Conservation (phyloP, 2,888 invertebrate species). For the Cecidostiba fungosa region DNA sequence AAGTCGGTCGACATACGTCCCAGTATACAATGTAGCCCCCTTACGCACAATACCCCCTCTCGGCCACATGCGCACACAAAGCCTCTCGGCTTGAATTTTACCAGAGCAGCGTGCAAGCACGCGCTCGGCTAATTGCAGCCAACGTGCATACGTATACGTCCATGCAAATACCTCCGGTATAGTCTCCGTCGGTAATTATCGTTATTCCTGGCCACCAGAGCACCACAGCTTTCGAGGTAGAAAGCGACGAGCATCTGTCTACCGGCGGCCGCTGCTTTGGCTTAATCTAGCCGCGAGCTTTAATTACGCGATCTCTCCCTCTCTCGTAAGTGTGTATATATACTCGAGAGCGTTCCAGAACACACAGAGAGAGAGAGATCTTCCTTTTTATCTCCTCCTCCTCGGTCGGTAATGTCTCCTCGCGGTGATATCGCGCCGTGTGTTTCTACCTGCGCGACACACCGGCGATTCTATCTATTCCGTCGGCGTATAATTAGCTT, state of each 20-base stretch:
- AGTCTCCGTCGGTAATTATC: constrained; percentile 57
- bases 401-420: neutral
- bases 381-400: neutral
- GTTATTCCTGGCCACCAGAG: constrained; percentile 51
- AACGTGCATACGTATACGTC: neutral
- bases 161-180: constrained; percentile 42
- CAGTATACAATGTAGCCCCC: neutral
- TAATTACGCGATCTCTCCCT: constrained; percentile 62
- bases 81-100: neutral
- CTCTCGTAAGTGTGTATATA: neutral
- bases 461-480: constrained; percentile 35
- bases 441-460: neutral
- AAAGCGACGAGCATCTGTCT: constrained; percentile 50
- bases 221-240: neutral
- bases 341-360: neutral
- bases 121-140: constrained; percentile 57
- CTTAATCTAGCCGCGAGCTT: constrained; percentile 64
- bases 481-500: constrained; percentile 59
- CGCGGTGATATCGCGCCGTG: neutral
- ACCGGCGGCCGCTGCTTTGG: constrained; percentile 25
- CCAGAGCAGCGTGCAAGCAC: constrained; percentile 31
- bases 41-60: neutral
- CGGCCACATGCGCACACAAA: neutral
- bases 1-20: neutral
- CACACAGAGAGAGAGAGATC: neutral